These are phyloP conservation scores for Orgyia antiqua DNA, from an alignment of 2,888 invertebrate genomes.

Conservation along the genomic window DNA sequence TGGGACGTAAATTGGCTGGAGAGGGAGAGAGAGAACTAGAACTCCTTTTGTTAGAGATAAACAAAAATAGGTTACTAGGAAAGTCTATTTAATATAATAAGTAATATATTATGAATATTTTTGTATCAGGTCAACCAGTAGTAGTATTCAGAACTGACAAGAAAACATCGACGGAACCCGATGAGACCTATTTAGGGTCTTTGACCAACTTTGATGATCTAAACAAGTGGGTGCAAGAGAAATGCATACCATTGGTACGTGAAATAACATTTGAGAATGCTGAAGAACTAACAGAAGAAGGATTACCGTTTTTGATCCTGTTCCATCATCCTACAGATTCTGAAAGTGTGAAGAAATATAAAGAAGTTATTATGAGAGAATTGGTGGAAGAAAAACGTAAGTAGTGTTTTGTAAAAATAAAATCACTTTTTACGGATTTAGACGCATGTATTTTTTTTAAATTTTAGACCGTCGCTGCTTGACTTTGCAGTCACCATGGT, in stretches of 20 bases:
- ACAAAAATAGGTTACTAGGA: too few relatives aligned
- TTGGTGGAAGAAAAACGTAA: constrained; percentile 94
- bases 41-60: too few relatives aligned
- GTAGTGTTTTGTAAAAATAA: constrained; percentile 45
- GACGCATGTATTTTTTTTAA: too few relatives aligned
- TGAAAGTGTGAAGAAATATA: constrained; percentile 91
- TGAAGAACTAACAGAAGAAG: constrained; percentile 98
- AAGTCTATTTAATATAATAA: too few relatives aligned
- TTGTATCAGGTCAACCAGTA: constrained; percentile 88
- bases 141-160: constrained; percentile 90
- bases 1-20: too few relatives aligned
- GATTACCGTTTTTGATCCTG: constrained; percentile 97
- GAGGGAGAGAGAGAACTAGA: too few relatives aligned
- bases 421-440: too few relatives aligned
- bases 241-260: constrained; percentile 96
- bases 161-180: constrained; percentile 87
- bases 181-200: constrained; percentile 89
- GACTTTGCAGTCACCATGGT: too few relatives aligned
- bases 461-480: too few relatives aligned
- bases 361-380: constrained; percentile 86
- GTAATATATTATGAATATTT: too few relatives aligned
- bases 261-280: constrained; percentile 99
- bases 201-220: constrained; percentile 88
- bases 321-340: constrained; percentile 93
- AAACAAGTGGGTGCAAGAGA: constrained; percentile 93